Conservation (phyloP, 2,113 vertebrate genomes). For the Strigops habroptila region DNA sequence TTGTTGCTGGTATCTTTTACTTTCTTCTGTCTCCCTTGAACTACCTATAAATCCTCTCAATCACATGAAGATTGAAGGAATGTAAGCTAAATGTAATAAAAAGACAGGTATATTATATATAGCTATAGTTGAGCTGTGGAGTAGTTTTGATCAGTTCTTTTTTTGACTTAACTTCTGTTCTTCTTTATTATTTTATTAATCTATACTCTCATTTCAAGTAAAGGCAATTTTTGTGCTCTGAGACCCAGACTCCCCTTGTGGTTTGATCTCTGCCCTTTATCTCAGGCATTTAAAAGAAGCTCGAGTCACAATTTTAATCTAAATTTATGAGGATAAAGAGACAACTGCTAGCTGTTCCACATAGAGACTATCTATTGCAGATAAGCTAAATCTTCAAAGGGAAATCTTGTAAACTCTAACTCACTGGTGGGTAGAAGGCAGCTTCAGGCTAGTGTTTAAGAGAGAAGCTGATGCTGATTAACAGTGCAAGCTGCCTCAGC, state of each 20-base stretch:
- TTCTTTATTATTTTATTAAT: background rate
- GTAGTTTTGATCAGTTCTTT: background rate
- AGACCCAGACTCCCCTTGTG: background rate
- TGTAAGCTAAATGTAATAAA: background rate
- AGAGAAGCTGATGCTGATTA: background rate
- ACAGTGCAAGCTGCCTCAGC: background rate
- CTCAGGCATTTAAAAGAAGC: background rate
- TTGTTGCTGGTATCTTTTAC: background rate
- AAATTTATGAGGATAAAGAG: background rate
- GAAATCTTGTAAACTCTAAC: background rate
- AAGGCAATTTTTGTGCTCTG: background rate
- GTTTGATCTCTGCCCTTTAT: constrained; percentile 6
- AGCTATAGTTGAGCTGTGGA: background rate
- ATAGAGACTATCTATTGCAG: background rate
- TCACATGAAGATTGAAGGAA: background rate
- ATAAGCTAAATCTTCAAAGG: constrained; percentile 18
- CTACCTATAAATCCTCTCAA: background rate
- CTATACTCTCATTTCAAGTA: background rate
- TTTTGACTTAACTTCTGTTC: background rate
- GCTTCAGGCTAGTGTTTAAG: background rate
- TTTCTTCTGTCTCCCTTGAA: background rate
- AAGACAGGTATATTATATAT: background rate
- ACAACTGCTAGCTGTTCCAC: background rate
- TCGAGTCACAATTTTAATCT: background rate
- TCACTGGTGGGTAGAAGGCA: background rate